A percentile compares a stretch with the other conserved stretches of the same genome.
Evolutionary conservation across 2,797 vertebrate genomes (phyloP).

Genomic region (Leuciscus waleckii): DNA sequence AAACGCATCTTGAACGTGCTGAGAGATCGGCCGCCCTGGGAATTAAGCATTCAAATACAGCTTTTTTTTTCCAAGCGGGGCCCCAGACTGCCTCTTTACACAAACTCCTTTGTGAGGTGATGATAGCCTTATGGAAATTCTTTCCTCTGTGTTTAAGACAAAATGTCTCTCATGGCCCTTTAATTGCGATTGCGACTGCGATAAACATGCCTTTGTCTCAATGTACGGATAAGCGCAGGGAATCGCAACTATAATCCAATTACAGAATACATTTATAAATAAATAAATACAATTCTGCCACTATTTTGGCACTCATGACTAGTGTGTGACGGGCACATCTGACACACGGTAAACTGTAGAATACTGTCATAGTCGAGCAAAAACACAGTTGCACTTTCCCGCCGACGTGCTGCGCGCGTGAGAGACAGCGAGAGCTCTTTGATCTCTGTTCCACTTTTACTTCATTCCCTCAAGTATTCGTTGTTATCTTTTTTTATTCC

Average conservation of each 20-base stretch:
- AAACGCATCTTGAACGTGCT: constrained; percentile 64
- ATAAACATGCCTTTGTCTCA: constrained; percentile 52
- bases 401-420: constrained; percentile 12
- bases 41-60: constrained; percentile 56
- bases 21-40: constrained; percentile 60
- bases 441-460: constrained; percentile 57
- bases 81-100: constrained; percentile 59
- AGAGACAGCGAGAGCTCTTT: constrained; percentile 46
- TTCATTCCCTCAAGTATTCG: constrained; percentile 56
- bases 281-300: not conserved
- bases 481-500: constrained; percentile 48
- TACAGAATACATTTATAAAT: constrained; percentile 33
- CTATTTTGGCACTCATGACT: not conserved
- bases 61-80: constrained; percentile 34
- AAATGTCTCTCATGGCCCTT: constrained; percentile 59
- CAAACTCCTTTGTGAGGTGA: constrained; percentile 53
- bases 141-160: constrained; percentile 58
- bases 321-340: constrained; percentile 26
- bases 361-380: constrained; percentile 34
- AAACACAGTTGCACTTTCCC: constrained; percentile 27
- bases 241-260: constrained; percentile 34
- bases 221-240: constrained; percentile 14
- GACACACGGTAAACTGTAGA: constrained; percentile 43
- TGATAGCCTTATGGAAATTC: constrained; percentile 70
- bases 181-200: constrained; percentile 43